Base-by-base conservation (phyloP, 1,140 invertebrate species). In the Papilio polyxenes region DNA sequence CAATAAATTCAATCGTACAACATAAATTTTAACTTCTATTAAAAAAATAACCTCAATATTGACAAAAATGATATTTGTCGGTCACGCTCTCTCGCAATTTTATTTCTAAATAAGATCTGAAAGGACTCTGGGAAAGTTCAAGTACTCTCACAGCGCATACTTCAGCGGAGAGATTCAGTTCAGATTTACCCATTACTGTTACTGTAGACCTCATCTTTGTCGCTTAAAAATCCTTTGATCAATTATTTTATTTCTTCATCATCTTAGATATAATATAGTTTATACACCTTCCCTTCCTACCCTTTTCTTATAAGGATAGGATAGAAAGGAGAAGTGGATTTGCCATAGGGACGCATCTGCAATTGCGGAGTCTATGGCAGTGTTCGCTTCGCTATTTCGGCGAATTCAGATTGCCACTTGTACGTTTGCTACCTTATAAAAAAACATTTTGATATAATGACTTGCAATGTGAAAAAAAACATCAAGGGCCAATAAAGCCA, bases 81-180 rank as follows among this genome's bases (percentile, higher is more conserved):
- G 53, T 77, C 48, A 23, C 23, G 75, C 13, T 37, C 2, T 48
- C 17, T 53, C 75, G 49, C 75, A 77, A 77, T 77, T 53, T 77
- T 75, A 75, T 75, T 77, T 53, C 44, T 77, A 77, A 77, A 77
- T 77, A 77, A 77, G 49, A 77, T 77, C 49, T 51, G 75, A 56
- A 49, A 77, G 75, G 75, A 77, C 75, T 77, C 20, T 4, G 48
- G 48, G 49, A 77, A 56, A 77, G 75, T 77, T 56, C 49, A 77
- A 77, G 75, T 56, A 23, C 48, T 9, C 11, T 51, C 49, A 17
- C n/a, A 77, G 75, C 15, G 37, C 11, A 75, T 23, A 75, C 74
- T 75, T 49, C 74, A 49, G 15, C n/a, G 44, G 8, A 77, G 75
- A 23, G 75, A 20, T 77, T 77, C 75, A 77, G 49, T 77, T 77